These are phyloP conservation scores for Trichogramma pretiosum DNA, from an alignment of 1,140 invertebrate species.

Conservation along the genomic window DNA sequence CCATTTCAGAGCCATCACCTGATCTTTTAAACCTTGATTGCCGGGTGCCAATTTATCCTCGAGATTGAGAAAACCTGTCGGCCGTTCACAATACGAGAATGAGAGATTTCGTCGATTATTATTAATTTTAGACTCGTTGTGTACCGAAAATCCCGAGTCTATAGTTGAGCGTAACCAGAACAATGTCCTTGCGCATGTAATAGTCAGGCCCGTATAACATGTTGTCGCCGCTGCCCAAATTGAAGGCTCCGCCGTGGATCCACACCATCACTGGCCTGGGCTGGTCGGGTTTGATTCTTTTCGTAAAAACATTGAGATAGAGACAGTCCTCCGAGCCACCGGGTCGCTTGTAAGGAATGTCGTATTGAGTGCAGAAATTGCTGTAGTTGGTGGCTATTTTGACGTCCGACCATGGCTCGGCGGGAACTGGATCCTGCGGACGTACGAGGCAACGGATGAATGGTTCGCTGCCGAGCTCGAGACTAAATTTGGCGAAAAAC, in stretches of 20 bases:
- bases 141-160: too few relatives aligned
- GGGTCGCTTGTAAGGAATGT: not conserved
- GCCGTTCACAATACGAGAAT: too few relatives aligned
- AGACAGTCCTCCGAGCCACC: not conserved
- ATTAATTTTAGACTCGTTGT: too few relatives aligned
- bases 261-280: constrained; percentile 46
- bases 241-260: constrained; percentile 45
- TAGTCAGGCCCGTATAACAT: too few relatives aligned
- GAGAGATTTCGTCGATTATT: too few relatives aligned
- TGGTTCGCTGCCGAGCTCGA: too few relatives aligned
- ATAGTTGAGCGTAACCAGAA: constrained; percentile 58
- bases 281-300: not conserved
- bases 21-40: constrained; percentile 35
- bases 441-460: too few relatives aligned
- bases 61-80: constrained; percentile 33
- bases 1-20: constrained; percentile 45
- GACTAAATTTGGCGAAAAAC: too few relatives aligned
- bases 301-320: not conserved
- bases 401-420: not conserved
- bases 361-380: not conserved
- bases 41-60: constrained; percentile 26
- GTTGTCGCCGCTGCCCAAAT: constrained; percentile 33
- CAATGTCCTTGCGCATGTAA: constrained; percentile 44
- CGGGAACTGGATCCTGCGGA: not conserved
- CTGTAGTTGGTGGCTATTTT: not conserved